Evolutionary conservation across 2,888 invertebrate species (phyloP).

Genomic region (Bhutanitis thaidina): DNA sequence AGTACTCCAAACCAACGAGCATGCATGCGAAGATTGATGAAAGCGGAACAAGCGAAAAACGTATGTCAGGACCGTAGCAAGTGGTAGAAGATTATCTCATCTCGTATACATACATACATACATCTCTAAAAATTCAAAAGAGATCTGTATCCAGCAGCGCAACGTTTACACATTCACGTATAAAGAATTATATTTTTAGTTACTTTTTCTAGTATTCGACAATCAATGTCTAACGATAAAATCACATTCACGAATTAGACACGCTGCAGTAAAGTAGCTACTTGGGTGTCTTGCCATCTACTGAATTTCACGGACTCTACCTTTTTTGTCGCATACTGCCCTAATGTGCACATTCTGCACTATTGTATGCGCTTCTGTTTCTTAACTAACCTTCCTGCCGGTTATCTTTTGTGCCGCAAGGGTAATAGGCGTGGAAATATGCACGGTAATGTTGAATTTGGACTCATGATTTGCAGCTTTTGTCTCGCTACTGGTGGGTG

Average conservation of each 20-base stretch:
- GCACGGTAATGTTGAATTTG: slow-evolving; percentile 26
- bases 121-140: too few species aligned
- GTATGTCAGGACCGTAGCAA: too few species aligned
- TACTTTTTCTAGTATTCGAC: too few species aligned
- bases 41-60: too few species aligned
- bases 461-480: slow-evolving; percentile 24
- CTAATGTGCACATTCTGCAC: slow-evolving; percentile 35
- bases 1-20: too few species aligned
- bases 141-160: too few species aligned
- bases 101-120: too few species aligned
- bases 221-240: slow-evolving; percentile 24
- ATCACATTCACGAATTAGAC: slow-evolving; percentile 42
- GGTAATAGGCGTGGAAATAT: slow-evolving; percentile 40
- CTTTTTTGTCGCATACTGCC: slow-evolving; percentile 32
- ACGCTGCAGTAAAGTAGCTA: slow-evolving; percentile 39
- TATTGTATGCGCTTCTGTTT: slow-evolving; percentile 43
- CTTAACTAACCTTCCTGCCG: slow-evolving; percentile 39
- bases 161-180: too few species aligned
- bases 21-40: too few species aligned
- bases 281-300: slow-evolving; percentile 59
- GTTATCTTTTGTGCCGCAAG: slow-evolving; percentile 20
- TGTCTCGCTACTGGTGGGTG: slow-evolving; percentile 21
- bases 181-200: too few species aligned
- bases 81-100: too few species aligned
- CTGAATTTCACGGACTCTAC: slow-evolving; percentile 59